Evolutionary conservation across 2,797 vertebrate genomes (phyloP).

Genomic region (Melanotaenia trifasciata): DNA sequence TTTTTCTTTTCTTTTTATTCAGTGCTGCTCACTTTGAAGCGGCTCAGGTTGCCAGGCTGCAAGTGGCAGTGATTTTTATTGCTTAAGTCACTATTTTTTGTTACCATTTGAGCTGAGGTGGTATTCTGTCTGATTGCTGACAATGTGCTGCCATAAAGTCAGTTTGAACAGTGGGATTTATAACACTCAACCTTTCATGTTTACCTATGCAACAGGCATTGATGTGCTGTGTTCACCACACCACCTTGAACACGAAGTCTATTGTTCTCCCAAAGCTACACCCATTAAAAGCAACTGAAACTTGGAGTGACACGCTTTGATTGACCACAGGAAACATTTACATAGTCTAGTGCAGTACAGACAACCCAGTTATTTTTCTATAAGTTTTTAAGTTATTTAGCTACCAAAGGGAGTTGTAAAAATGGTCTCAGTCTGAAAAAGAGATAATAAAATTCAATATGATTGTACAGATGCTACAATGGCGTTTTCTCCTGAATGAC

Average conservation of each 20-base stretch:
- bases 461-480: neutral
- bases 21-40: constrained; percentile 52
- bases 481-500: constrained; percentile 13
- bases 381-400: constrained; percentile 32
- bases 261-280: constrained; percentile 10
- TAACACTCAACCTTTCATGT: constrained; percentile 35
- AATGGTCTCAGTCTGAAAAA: constrained; percentile 9
- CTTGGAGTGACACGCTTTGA: constrained; percentile 27
- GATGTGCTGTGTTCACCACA: constrained; percentile 23
- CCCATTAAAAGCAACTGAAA: constrained; percentile 4
- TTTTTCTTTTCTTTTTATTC: constrained; percentile 11
- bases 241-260: constrained; percentile 6
- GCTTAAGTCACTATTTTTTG: constrained; percentile 45
- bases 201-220: constrained; percentile 20
- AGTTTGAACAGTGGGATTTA: constrained; percentile 39
- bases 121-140: constrained; percentile 47
- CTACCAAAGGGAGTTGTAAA: constrained; percentile 1
- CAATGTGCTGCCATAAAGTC: constrained; percentile 26
- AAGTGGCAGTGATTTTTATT: constrained; percentile 31
- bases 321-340: constrained; percentile 29
- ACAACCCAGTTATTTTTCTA: neutral
- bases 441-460: constrained; percentile 16
- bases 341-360: neutral
- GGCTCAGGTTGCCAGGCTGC: constrained; percentile 24
- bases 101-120: constrained; percentile 22